phyloP scores from a whole-genome alignment of 2,113 vertebrate species.

The Cyphomyrus plagiostoma region DNA sequence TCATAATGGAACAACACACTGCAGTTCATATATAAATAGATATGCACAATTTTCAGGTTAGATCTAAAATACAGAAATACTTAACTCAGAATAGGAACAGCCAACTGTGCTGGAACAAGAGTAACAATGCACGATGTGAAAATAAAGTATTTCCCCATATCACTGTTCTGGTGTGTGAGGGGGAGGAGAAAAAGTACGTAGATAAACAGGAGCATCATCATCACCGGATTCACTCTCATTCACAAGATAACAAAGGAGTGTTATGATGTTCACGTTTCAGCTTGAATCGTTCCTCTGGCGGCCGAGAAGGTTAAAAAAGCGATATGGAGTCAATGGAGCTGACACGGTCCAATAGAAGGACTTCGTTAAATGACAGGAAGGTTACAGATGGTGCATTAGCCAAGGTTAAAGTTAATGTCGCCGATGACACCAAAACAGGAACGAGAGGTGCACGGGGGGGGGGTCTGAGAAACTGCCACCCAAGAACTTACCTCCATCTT shows the following conservation, averaged over 20 bases:
- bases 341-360: neutral
- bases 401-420: conserved; percentile 1
- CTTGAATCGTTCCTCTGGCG: neutral
- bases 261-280: neutral
- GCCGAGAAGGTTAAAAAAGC: neutral
- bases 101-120: neutral
- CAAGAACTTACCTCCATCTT: conserved; percentile 57
- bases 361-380: neutral
- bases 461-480: neutral
- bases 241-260: neutral
- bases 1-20: neutral
- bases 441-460: neutral
- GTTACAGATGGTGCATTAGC: neutral
- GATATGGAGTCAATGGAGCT: neutral
- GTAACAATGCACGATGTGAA: neutral
- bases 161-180: neutral
- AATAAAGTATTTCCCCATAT: neutral
- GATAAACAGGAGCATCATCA: neutral
- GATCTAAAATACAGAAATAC: neutral
- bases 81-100: neutral
- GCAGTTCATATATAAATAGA: neutral
- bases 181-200: neutral
- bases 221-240: neutral
- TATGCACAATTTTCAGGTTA: neutral
- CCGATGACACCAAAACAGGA: neutral